Conservation (phyloP, 2,113 vertebrate genomes). For the Ammospiza nelsoni region DNA sequence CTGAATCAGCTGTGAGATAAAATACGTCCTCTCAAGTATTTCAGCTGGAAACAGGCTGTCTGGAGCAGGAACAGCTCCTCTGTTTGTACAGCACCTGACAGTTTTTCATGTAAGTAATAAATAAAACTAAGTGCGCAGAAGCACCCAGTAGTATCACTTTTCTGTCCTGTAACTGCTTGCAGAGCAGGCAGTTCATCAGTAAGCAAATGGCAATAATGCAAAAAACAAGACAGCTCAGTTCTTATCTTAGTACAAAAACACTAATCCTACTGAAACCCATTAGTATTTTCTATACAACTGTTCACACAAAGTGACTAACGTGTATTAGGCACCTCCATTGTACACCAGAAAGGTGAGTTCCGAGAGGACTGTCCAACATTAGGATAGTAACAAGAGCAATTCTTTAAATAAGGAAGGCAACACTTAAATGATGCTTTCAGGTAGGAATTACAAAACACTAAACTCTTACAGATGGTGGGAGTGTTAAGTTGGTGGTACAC, state of each 20-base stretch:
- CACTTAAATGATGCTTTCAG: neutral
- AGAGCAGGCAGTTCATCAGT: neutral
- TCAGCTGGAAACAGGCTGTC: neutral
- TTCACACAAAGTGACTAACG: neutral
- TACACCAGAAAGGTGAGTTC: neutral
- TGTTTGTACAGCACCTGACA: neutral
- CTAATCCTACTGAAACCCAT: neutral
- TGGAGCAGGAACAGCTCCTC: neutral
- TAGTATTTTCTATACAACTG: neutral
- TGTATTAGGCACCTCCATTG: neutral
- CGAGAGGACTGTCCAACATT: neutral
- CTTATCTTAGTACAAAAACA: accelerated
- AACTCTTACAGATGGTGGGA: neutral
- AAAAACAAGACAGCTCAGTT: neutral
- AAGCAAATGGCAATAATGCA: neutral
- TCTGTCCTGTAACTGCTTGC: neutral
- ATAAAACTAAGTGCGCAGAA: neutral
- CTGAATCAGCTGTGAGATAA: neutral
- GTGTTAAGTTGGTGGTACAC: neutral
- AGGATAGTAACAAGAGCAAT: neutral
- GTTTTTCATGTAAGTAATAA: neutral
- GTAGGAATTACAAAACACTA: neutral
- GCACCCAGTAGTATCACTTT: neutral
- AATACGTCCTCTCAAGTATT: neutral
- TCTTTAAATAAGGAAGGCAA: neutral